Conservation (phyloP, 1,140 invertebrate species). For the Conus betulinus region DNA sequence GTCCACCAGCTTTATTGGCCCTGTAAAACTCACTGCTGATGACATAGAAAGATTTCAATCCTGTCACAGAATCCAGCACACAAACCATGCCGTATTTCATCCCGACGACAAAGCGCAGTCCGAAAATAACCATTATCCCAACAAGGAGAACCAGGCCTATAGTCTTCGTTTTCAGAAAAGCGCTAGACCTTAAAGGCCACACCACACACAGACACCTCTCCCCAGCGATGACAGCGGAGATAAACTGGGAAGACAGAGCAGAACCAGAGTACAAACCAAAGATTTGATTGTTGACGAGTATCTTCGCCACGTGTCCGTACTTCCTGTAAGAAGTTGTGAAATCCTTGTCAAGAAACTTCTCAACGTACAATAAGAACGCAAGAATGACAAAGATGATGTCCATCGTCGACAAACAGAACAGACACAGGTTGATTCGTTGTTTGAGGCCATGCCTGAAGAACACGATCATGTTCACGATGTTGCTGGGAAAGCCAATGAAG, state of each 20-base stretch:
- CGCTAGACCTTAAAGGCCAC: neutral
- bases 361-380: neutral
- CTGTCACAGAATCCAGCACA: neutral
- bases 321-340: too few species aligned
- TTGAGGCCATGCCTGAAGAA: conserved; percentile 26
- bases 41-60: neutral
- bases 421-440: conserved; percentile 24
- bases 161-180: conserved; percentile 2
- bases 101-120: neutral
- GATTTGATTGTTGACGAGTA: neutral
- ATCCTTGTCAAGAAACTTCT: neutral
- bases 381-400: neutral
- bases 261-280: neutral
- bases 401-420: neutral
- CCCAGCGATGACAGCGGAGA: conserved; percentile 8
- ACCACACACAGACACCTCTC: conserved; percentile 21
- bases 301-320: neutral
- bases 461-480: conserved; percentile 30
- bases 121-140: neutral
- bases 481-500: conserved; percentile 30
- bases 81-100: neutral
- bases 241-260: neutral
- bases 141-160: neutral
- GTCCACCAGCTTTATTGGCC: neutral
- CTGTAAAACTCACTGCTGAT: neutral